Evolutionary conservation across 2,888 invertebrate species (phyloP), one percentile per base, ranked within the genome.

Genomic region (Gisinianus flammeolus): DNA sequence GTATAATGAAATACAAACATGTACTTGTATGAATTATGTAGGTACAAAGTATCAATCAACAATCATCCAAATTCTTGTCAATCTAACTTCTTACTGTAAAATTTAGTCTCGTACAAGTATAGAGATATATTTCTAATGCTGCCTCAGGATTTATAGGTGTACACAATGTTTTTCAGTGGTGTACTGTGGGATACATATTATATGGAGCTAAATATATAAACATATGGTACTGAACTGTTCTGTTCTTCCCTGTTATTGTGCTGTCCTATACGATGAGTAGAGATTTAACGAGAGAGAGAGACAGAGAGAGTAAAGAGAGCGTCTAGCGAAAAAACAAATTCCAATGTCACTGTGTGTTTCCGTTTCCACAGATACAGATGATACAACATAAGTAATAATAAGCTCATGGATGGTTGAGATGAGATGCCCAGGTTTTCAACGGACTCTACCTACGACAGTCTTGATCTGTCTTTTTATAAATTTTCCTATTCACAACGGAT

Each of bases 401-500:
- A 44, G 44, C n/a, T 44, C 2, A 44, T 4, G 2, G 24, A 44
- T 26, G 28, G 62, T 28, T 62, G 54, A 28, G 30, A 52, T 24
- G 26, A 70, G 70, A 70, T 70, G 54, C 67, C 28, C 26, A 62
- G 62, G 22, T n/a, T 24, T 62, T 24, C 22, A 12, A 66, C 66
- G 26, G 68, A 68, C 31, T 31, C 28, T 26, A 31, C 44, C 16
- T 8, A 58, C 24, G 56, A 62, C 24, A 12, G 70, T 54, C 54
- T 54, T 70, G 70, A 70, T 70, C 70, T 70, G 70, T 70, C 70
- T 70, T 54, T 70, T 70, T 54, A 28, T 52, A 70, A 54, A 54
- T 54, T n/a, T 69, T 70, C 54, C 30, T 54, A 70, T 70, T 70
- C 70, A 70, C 28, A 44, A 1, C 52, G 70, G 70, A 70, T 70